A percentile compares a stretch with the other conserved stretches of the same genome.
Conservation (phyloP, 2,797 vertebrate genomes). For the Pseudomugil tenellus region DNA sequence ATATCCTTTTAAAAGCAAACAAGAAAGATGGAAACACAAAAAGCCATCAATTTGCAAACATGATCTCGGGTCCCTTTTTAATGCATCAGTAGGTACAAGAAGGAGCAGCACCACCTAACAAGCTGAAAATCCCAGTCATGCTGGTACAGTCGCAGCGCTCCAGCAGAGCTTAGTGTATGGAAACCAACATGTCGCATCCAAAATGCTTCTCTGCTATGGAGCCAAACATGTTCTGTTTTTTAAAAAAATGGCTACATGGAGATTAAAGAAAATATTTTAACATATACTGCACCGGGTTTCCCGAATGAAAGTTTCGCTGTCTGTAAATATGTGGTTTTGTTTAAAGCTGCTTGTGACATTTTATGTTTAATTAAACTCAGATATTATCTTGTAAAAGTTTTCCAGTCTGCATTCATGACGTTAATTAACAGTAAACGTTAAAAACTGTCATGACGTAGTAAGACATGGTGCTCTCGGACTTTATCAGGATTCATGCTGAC, state of each 20-base stretch:
- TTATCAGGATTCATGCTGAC: not conserved
- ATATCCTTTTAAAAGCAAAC: conserved; percentile 22
- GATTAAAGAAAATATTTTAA: not conserved
- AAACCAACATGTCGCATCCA: not conserved
- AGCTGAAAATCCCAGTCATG: too few relatives aligned
- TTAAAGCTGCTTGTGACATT: not conserved
- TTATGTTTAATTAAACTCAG: not conserved
- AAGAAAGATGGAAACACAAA: conserved; percentile 7
- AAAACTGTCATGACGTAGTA: not conserved
- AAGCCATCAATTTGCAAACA: not conserved
- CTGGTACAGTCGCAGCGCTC: too few relatives aligned
- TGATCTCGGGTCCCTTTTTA: too few relatives aligned
- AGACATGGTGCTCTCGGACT: too few relatives aligned
- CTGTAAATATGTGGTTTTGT: not conserved
- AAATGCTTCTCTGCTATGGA: too few relatives aligned
- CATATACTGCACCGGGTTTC: conserved; percentile 2
- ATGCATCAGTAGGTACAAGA: too few relatives aligned
- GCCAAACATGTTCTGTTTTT: too few relatives aligned
- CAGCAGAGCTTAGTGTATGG: too few relatives aligned
- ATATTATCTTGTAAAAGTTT: not conserved
- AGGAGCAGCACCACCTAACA: too few relatives aligned
- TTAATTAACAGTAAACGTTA: not conserved
- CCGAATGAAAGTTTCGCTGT: not conserved
- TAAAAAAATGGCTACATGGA: too few relatives aligned
- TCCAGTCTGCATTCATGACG: not conserved